Conservation (phyloP, 2,113 vertebrate genomes). For the Coreoperca whiteheadi region DNA sequence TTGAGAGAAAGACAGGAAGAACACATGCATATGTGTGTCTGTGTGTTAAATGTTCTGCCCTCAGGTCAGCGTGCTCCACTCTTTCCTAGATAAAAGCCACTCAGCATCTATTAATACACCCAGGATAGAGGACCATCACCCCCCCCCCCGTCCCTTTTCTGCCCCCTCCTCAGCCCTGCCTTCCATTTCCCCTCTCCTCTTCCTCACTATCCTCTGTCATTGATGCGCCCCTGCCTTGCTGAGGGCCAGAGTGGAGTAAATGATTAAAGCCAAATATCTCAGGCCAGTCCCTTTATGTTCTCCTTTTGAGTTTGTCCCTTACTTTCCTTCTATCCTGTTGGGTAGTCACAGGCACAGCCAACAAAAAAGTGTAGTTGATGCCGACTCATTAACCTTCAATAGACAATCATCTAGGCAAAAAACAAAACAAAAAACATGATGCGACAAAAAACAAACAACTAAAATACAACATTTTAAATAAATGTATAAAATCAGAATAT, state of each 20-base stretch:
- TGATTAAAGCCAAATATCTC: constrained; percentile 47
- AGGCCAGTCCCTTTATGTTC: not conserved
- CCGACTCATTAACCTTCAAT: not conserved
- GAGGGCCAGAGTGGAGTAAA: constrained; percentile 27
- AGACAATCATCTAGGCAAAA: not conserved
- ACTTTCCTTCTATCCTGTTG: not conserved
- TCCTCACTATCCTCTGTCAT: not conserved
- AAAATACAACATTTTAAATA: not conserved
- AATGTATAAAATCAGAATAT: not conserved
- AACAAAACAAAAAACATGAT: not conserved
- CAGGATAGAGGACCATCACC: constrained; percentile 55
- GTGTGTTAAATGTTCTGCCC: constrained; percentile 65
- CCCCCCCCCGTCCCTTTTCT: constrained; percentile 26
- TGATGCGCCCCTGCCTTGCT: not conserved
- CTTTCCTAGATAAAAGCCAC: constrained; percentile 76
- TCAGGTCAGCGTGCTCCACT: constrained; percentile 58
- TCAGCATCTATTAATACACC: constrained; percentile 79
- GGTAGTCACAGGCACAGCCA: not conserved
- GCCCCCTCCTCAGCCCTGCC: constrained; percentile 5
- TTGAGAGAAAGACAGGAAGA: constrained; percentile 6
- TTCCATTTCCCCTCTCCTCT: constrained; percentile 18
- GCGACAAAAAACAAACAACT: too few species aligned
- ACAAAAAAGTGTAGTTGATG: not conserved
- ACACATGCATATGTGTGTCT: constrained; percentile 39
- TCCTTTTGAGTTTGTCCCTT: not conserved